Evolutionary conservation across 2,113 vertebrate species (phyloP).

Genomic region (Brienomyrus longianalis): DNA sequence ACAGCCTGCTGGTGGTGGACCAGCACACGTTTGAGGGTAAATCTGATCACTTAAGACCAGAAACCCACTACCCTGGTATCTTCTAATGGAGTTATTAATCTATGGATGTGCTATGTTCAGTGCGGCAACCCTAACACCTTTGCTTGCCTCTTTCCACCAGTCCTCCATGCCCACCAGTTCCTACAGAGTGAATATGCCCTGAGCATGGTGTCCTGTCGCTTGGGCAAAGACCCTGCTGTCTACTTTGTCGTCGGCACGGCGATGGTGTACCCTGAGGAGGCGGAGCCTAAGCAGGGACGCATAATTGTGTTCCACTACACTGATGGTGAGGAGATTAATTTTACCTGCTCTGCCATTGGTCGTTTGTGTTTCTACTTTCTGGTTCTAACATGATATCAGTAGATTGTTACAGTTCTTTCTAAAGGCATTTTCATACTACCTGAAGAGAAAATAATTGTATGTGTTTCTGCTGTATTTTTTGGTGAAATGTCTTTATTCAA

Average conservation of each 20-base stretch:
- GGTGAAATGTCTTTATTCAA: not conserved
- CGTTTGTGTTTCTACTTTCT: not conserved
- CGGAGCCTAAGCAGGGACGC: constrained; percentile 94
- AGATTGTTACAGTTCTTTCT: not conserved
- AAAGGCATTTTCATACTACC: not conserved
- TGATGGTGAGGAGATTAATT: constrained; percentile 62
- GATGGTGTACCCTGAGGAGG: constrained; percentile 97
- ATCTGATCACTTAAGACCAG: not conserved
- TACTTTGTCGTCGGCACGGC: constrained; percentile 95
- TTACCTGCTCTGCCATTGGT: not conserved
- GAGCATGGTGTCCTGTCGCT: constrained; percentile 91
- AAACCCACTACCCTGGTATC: not conserved
- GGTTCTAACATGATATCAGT: not conserved
- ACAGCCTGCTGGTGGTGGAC: constrained; percentile 94
- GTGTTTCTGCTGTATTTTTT: not conserved
- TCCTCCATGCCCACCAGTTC: constrained; percentile 95
- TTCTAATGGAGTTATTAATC: not conserved
- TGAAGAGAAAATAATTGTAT: not conserved
- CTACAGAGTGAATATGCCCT: constrained; percentile 92
- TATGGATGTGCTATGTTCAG: not conserved
- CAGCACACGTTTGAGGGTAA: constrained; percentile 98
- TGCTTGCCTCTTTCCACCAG: constrained; percentile 42
- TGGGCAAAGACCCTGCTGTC: constrained; percentile 88
- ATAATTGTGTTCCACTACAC: constrained; percentile 97
- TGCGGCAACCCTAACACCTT: not conserved